A percentile compares a stretch with the other conserved stretches of the same genome.
phyloP scores from a whole-genome alignment of 2,797 vertebrate genomes.

The Paguma larvata region DNA sequence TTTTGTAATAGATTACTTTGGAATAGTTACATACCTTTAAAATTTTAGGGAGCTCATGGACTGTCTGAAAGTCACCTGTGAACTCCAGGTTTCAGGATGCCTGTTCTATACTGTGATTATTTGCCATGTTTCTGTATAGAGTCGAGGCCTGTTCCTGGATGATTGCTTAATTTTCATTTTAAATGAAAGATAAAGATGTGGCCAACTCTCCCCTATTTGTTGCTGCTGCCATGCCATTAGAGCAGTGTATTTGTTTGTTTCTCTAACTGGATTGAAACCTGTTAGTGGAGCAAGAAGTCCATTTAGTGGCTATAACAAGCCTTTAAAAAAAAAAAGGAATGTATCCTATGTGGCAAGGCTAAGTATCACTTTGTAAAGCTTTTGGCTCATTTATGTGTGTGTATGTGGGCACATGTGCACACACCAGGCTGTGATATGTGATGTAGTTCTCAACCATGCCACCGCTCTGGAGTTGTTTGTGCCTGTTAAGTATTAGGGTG shows the following conservation, averaged over 20 bases:
- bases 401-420: no score
- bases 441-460: background rate
- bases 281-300: background rate
- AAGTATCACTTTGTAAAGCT: background rate
- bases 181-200: background rate
- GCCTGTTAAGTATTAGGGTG: background rate
- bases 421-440: background rate
- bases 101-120: background rate
- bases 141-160: background rate
- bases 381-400: background rate
- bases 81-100: background rate
- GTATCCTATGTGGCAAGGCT: background rate
- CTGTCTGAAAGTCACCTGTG: background rate
- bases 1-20: slow-evolving; percentile 43
- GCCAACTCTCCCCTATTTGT: background rate
- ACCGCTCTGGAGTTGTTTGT: background rate
- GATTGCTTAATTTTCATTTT: slow-evolving; percentile 18
- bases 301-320: background rate
- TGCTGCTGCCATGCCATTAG: background rate
- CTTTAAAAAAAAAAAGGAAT: background rate
- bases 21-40: background rate
- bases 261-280: background rate
- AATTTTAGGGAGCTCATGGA: background rate
- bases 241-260: background rate
- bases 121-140: background rate